These are phyloP conservation scores for Drosophila orosa DNA, from an alignment of 1,140 invertebrate species.

Conservation along the genomic window DNA sequence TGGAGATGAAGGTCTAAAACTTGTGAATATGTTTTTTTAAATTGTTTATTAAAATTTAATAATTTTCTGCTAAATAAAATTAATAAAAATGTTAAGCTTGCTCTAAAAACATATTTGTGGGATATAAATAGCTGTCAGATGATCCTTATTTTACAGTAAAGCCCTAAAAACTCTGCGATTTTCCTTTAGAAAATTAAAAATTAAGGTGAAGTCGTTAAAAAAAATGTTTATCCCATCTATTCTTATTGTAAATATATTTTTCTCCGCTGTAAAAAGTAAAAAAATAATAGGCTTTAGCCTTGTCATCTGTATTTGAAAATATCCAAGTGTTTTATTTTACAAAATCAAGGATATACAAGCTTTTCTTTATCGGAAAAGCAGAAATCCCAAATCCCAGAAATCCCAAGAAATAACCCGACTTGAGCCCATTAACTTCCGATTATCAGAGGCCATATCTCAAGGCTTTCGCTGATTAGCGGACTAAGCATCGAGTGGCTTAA, in stretches of 20 bases:
- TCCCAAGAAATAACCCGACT: background rate
- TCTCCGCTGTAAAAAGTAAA: background rate
- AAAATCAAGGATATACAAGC: background rate
- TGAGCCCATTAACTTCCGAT: background rate
- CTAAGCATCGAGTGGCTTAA: conserved; percentile 41
- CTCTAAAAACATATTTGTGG: background rate
- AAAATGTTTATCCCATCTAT: too few relatives aligned
- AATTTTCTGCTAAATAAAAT: background rate
- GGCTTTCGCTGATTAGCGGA: conserved; percentile 19
- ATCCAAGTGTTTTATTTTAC: background rate
- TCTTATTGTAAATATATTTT: too few relatives aligned
- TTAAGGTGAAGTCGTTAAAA: too few relatives aligned
- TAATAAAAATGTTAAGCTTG: background rate
- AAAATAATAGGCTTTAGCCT: background rate
- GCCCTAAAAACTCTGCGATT: background rate
- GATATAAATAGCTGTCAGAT: background rate
- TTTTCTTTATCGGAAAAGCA: background rate
- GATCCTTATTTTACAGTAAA: background rate
- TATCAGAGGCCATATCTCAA: background rate
- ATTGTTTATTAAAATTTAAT: background rate
- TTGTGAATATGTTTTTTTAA: background rate
- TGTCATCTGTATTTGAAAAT: background rate
- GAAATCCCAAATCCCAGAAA: background rate
- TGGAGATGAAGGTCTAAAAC: too few relatives aligned
- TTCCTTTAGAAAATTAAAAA: too few relatives aligned